phyloP scores from a whole-genome alignment of 2,888 invertebrate species.

The Lucinisca nassula region DNA sequence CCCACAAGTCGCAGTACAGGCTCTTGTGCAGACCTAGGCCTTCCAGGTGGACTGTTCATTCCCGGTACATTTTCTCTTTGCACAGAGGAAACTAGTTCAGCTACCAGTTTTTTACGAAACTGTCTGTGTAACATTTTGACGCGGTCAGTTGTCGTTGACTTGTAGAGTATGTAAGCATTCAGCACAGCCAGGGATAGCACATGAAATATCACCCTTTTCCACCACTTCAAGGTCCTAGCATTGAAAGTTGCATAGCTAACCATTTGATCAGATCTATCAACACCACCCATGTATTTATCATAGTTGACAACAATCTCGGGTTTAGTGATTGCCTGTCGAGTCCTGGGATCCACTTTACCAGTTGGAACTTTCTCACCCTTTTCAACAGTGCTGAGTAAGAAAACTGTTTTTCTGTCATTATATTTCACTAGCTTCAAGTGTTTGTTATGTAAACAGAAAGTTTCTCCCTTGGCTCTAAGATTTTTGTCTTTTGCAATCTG shows the following conservation, averaged over 20 bases:
- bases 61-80: background rate
- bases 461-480: slow-evolving; percentile 10
- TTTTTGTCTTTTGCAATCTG: slow-evolving; percentile 22
- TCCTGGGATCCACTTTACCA: background rate
- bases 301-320: slow-evolving; percentile 27
- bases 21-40: background rate
- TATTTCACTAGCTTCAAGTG: slow-evolving; percentile 22
- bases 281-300: slow-evolving; percentile 54
- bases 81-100: background rate
- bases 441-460: background rate
- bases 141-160: background rate
- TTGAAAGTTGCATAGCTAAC: slow-evolving; percentile 43
- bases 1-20: background rate
- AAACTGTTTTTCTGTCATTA: slow-evolving; percentile 41
- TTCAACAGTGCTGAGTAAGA: background rate
- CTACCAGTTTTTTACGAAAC: slow-evolving; percentile 26
- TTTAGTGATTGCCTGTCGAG: background rate
- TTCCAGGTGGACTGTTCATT: background rate
- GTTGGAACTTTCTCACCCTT: slow-evolving; percentile 7
- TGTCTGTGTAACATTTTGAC: slow-evolving; percentile 16
- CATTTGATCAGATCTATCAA: slow-evolving; percentile 60
- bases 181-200: slow-evolving; percentile 22
- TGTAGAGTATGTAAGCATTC: slow-evolving; percentile 51
- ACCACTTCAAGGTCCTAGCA: slow-evolving; percentile 53
- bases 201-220: slow-evolving; percentile 61